Conservation (phyloP, 2,113 vertebrate species). For the Myxocyprinus asiaticus region DNA sequence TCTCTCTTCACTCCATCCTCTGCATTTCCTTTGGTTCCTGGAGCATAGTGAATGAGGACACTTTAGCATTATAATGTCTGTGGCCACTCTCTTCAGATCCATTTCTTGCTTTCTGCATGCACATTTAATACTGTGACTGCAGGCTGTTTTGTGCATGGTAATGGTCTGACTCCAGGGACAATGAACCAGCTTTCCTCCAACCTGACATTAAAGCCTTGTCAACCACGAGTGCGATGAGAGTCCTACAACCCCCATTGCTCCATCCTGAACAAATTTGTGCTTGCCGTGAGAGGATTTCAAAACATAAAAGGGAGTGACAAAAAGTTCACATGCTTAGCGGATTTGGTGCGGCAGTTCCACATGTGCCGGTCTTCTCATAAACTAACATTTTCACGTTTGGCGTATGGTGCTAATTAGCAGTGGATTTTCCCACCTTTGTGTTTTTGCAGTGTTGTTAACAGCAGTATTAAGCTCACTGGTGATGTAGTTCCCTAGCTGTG, state of each 20-base stretch:
- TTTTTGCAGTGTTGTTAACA: slow-evolving; percentile 35
- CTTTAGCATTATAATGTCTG: slow-evolving; percentile 20
- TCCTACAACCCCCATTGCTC: not conserved
- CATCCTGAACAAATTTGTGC: not conserved
- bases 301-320: slow-evolving; percentile 21
- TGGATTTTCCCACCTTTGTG: slow-evolving; percentile 19
- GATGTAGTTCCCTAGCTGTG: not conserved
- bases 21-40: not conserved
- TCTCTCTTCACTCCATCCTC: not conserved
- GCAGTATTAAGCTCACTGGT: slow-evolving; percentile 30
- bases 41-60: slow-evolving; percentile 2
- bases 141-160: slow-evolving; percentile 31
- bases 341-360: not conserved
- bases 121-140: slow-evolving; percentile 2
- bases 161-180: slow-evolving; percentile 30
- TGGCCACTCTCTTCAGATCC: not conserved
- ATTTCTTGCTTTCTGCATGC: slow-evolving; percentile 10
- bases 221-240: not conserved
- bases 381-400: slow-evolving; percentile 13
- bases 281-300: slow-evolving; percentile 38
- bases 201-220: not conserved
- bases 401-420: slow-evolving; percentile 28
- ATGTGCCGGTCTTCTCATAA: slow-evolving; percentile 1
- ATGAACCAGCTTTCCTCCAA: slow-evolving; percentile 15
- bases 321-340: not conserved